phyloP scores from a whole-genome alignment of 1,140 invertebrate genomes.

The Nasonia vitripennis region DNA sequence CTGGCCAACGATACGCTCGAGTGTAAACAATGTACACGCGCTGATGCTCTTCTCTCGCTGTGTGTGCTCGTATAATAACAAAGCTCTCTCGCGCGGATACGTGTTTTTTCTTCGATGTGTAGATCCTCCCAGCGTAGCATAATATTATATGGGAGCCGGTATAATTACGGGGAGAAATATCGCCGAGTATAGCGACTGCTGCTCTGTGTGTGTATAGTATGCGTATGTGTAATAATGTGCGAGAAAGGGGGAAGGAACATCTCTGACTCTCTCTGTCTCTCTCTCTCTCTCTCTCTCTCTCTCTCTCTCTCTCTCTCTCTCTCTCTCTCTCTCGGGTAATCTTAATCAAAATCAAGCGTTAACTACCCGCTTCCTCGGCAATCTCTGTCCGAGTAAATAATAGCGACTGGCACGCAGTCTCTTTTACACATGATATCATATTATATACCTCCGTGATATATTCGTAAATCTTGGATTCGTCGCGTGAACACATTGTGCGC shows the following conservation, averaged over 20 bases:
- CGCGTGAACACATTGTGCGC: no score
- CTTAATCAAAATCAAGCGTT: conserved; percentile 49
- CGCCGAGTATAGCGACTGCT: neutral
- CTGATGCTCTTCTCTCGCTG: neutral
- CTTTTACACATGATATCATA: neutral
- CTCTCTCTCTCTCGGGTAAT: conserved; percentile 13
- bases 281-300: neutral
- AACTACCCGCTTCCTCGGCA: conserved; percentile 46
- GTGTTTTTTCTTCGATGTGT: conserved; percentile 23
- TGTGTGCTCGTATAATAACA: neutral
- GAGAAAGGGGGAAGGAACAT: neutral
- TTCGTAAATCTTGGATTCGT: neutral
- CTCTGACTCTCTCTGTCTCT: neutral
- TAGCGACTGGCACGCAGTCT: conserved; percentile 23
- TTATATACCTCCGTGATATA: neutral
- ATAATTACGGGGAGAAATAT: conserved; percentile 40
- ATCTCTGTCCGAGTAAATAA: conserved; percentile 48
- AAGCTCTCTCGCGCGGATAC: neutral
- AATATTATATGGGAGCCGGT: conserved; percentile 32
- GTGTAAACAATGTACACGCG: neutral
- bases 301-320: no score
- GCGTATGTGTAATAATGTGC: neutral
- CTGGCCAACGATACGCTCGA: conserved; percentile 4
- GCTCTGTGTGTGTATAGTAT: no score
- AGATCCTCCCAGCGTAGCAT: neutral